phyloP scores from a whole-genome alignment of 64 coral and sea anemone genomes.

The Stichodactyla helianthus region DNA sequence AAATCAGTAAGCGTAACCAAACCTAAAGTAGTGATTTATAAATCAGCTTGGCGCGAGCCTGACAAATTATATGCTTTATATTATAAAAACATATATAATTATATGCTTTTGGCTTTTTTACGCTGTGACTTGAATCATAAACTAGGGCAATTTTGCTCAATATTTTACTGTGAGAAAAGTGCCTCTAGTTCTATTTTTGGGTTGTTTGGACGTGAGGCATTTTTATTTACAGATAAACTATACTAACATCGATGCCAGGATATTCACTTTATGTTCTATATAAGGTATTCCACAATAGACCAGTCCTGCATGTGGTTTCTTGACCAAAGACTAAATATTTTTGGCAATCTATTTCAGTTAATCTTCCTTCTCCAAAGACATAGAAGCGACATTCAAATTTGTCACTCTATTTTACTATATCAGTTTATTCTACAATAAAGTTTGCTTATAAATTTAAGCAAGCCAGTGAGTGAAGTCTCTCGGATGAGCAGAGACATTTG shows the following conservation, averaged over 20 bases:
- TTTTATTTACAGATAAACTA: background rate
- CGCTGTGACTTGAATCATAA: too few relatives aligned
- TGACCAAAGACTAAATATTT: background rate
- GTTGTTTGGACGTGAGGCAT: too few relatives aligned
- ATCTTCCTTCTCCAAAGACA: background rate
- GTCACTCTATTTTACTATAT: too few relatives aligned
- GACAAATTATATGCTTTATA: too few relatives aligned
- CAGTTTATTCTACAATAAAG: too few relatives aligned
- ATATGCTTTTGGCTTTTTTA: too few relatives aligned
- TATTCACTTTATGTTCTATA: background rate
- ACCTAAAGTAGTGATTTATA: constrained; percentile 1
- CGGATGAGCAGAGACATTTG: too few relatives aligned
- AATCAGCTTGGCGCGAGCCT: background rate
- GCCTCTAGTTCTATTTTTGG: too few relatives aligned
- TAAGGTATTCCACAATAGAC: background rate
- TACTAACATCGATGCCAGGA: background rate
- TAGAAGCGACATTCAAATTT: background rate
- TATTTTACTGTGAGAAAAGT: background rate
- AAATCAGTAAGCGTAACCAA: background rate
- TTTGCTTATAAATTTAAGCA: too few relatives aligned
- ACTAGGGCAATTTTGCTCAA: too few relatives aligned
- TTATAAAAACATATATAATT: too few relatives aligned
- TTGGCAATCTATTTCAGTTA: background rate
- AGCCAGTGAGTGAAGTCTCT: too few relatives aligned
- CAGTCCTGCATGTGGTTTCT: background rate